Conservation (phyloP, 2,797 vertebrate genomes). For the Triplophysa yarkandensis region DNA sequence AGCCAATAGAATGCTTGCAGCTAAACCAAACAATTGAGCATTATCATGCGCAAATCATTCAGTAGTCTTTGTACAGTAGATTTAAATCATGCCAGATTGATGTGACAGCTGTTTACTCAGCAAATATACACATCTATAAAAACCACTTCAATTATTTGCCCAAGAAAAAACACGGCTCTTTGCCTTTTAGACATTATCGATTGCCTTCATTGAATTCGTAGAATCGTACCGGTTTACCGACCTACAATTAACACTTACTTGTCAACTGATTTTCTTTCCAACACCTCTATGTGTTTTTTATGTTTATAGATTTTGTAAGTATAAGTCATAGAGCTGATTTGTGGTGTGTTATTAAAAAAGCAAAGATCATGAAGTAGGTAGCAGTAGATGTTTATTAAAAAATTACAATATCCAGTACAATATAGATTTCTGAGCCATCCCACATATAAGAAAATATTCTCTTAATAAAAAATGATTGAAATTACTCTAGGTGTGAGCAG, state of each 20-base stretch:
- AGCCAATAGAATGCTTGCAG: not conserved
- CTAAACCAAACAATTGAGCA: not conserved
- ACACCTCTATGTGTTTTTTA: not conserved
- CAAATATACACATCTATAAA: constrained; percentile 79
- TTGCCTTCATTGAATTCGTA: constrained; percentile 44
- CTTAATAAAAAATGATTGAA: constrained; percentile 50
- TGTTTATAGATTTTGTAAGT: not conserved
- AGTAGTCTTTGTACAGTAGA: not conserved
- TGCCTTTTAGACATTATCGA: constrained; percentile 70
- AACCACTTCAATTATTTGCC: constrained; percentile 77
- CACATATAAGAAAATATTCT: constrained; percentile 53
- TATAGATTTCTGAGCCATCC: constrained; percentile 36
- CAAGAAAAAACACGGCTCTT: constrained; percentile 77
- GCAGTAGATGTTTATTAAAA: constrained; percentile 66
- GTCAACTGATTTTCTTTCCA: constrained; percentile 29
- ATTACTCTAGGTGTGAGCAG: constrained; percentile 30
- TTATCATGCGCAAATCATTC: too few species aligned
- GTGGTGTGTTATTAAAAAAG: not conserved
- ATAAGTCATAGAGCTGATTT: not conserved
- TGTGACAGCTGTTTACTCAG: constrained; percentile 70
- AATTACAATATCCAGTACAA: constrained; percentile 58
- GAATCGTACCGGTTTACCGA: constrained; percentile 26
- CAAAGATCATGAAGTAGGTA: not conserved
- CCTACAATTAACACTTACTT: constrained; percentile 16
- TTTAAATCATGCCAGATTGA: constrained; percentile 62